Percentiles rank a stretch among this genome's conserved stretches.
Evolutionary conservation across 2,888 invertebrate species (phyloP).

Genomic region (Harpalus rubripes): DNA sequence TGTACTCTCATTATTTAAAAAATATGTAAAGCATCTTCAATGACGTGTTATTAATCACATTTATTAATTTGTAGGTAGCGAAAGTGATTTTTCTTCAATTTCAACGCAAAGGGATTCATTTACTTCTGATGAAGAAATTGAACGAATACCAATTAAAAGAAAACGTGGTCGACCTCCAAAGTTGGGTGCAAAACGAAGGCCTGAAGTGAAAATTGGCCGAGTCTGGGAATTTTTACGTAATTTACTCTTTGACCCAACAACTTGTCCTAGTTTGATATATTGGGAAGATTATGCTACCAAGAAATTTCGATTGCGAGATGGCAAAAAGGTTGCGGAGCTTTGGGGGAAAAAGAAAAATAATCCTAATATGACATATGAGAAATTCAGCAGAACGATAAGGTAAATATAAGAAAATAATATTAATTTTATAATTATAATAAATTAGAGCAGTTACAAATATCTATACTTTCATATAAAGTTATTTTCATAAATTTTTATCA

Average conservation of each 20-base stretch:
- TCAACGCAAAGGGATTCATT: not conserved
- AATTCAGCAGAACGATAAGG: conserved; percentile 94
- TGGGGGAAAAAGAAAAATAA: conserved; percentile 94
- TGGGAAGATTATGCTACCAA: conserved; percentile 93
- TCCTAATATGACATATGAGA: conserved; percentile 94
- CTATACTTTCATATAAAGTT: no score
- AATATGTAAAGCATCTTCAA: no score
- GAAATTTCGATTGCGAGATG: conserved; percentile 92
- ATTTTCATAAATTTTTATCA: no score
- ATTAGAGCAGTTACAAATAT: not conserved
- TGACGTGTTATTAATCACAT: no score
- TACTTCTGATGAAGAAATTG: conserved; percentile 18
- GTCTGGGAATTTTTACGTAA: conserved; percentile 93
- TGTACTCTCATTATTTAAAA: no score
- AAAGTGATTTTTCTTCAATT: not conserved
- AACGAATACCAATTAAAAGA: not conserved
- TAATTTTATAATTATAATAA: not conserved
- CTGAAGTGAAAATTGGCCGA: conserved; percentile 73
- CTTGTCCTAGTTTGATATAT: conserved; percentile 89
- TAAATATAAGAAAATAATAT: conserved; percentile 72
- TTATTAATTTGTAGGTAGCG: not conserved
- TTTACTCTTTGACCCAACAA: conserved; percentile 86
- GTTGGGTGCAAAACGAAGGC: conserved; percentile 70
- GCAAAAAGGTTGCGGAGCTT: conserved; percentile 90
- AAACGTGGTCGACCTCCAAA: conserved; percentile 29